A percentile compares a stretch with the other conserved stretches of the same genome.
These are phyloP conservation scores for Scrobipalpa atriplicella DNA, from an alignment of 2,888 invertebrate genomes.

Conservation along the genomic window DNA sequence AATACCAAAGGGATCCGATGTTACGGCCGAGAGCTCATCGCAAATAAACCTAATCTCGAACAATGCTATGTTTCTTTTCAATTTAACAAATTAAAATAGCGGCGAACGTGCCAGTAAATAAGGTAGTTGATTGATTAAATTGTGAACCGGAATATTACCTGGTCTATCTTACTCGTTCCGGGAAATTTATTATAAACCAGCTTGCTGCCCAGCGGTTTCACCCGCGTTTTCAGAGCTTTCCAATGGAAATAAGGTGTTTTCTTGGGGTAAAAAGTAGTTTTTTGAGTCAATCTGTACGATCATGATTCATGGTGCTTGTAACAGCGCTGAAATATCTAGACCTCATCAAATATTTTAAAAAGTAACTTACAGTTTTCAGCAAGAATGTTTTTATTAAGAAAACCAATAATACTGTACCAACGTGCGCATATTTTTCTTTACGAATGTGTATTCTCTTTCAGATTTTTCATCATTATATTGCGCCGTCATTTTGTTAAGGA, in stretches of 20 bases:
- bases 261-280: too few species aligned
- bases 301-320: too few species aligned
- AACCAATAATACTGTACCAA: too few species aligned
- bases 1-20: slow-evolving; percentile 63
- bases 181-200: not conserved
- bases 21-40: slow-evolving; percentile 75
- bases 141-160: slow-evolving; percentile 23
- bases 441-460: not conserved
- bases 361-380: not conserved
- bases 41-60: slow-evolving; percentile 77
- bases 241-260: too few species aligned
- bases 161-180: not conserved
- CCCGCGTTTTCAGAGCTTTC: too few species aligned
- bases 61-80: slow-evolving; percentile 78
- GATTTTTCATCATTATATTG: slow-evolving; percentile 21
- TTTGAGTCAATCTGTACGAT: too few species aligned
- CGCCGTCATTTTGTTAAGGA: not conserved
- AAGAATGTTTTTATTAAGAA: not conserved
- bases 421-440: too few species aligned
- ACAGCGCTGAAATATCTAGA: too few species aligned
- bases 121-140: slow-evolving; percentile 31
- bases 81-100: slow-evolving; percentile 77
- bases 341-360: too few species aligned
- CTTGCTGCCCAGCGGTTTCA: too few species aligned
- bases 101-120: slow-evolving; percentile 28